Evolutionary conservation across 2,888 invertebrate genomes (phyloP).

Genomic region (Hydrotaea diabolus): DNA sequence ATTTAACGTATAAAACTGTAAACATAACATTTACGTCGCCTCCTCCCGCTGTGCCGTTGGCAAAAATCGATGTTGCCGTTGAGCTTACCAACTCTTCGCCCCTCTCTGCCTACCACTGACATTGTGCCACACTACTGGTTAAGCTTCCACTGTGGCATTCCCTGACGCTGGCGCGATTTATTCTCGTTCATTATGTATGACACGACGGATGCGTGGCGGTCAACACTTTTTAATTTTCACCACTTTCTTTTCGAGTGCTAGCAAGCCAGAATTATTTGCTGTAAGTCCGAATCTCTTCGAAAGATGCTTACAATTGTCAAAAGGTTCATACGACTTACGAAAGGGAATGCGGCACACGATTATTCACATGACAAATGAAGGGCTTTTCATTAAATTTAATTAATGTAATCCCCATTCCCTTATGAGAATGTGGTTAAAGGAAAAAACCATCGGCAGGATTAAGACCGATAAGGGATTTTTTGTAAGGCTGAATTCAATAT

Average conservation of each 20-base stretch:
- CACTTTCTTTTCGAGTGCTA: conserved; percentile 1
- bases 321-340: conserved; percentile 12
- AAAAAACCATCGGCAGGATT: background rate
- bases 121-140: no score
- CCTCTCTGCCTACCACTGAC: no score
- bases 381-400: conserved; percentile 12
- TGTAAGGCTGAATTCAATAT: no score
- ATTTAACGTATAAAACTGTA: conserved; percentile 20
- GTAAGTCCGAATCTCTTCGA: background rate
- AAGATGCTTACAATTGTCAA: conserved; percentile 15
- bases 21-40: conserved; percentile 7
- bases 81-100: background rate
- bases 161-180: background rate
- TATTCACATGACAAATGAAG: conserved; percentile 16
- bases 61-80: background rate
- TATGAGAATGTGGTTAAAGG: background rate
- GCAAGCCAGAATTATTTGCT: background rate
- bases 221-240: conserved; percentile 15
- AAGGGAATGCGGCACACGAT: background rate
- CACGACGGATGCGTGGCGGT: background rate
- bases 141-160: background rate
- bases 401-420: background rate
- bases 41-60: background rate
- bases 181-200: conserved; percentile 24
- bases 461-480: no score